phyloP scores from a whole-genome alignment of 1,140 invertebrate species.

The Calliphora vicina region DNA sequence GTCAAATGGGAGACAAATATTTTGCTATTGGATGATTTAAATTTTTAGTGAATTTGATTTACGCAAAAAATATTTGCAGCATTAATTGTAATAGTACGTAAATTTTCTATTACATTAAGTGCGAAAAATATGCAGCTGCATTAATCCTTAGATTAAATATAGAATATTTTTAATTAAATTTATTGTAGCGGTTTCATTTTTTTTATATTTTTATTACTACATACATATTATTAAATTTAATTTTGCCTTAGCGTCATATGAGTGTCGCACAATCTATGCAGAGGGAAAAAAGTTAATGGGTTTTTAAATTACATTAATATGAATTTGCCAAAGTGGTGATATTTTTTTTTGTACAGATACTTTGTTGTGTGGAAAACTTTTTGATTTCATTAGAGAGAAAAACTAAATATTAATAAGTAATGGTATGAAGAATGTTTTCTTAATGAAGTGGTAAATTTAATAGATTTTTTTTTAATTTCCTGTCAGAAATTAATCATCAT shows the following conservation, averaged over 20 bases:
- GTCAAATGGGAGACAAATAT: background rate
- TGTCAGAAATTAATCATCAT: background rate
- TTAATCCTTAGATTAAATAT: slow-evolving; percentile 3
- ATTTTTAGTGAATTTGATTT: background rate
- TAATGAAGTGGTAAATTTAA: background rate
- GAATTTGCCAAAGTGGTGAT: background rate
- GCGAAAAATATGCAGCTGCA: slow-evolving; percentile 8
- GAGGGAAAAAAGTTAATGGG: background rate
- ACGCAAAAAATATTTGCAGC: background rate
- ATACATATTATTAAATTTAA: background rate
- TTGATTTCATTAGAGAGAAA: too few species aligned
- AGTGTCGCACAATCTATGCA: background rate
- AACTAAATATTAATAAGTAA: background rate
- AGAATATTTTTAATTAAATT: slow-evolving; percentile 12
- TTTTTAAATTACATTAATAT: background rate
- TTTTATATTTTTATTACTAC: too few species aligned
- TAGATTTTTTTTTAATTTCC: slow-evolving; percentile 1
- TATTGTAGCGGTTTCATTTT: background rate
- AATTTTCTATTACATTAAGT: slow-evolving; percentile 17
- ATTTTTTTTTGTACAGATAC: background rate
- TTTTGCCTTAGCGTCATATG: background rate
- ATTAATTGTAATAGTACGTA: background rate
- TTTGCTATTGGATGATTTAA: background rate
- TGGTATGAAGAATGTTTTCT: background rate
- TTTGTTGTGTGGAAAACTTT: background rate